phyloP scores from a whole-genome alignment of 2,888 invertebrate species.

The Selenia dentaria region DNA sequence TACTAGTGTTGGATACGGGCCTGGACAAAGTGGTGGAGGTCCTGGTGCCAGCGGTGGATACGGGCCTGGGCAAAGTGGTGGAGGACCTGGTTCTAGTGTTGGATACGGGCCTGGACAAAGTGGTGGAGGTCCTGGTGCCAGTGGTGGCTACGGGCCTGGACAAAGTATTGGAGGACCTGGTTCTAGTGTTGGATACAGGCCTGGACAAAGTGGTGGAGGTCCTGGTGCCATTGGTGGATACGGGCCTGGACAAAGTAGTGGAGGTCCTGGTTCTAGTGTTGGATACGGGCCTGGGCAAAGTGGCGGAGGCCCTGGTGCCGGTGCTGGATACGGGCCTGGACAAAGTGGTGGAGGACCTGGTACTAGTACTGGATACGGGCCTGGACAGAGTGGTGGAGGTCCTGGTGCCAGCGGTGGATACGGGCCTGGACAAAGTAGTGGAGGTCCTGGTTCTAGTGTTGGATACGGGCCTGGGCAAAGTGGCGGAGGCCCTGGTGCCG shows the following conservation, averaged over 20 bases:
- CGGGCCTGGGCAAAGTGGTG: conserved; percentile 21
- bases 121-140: conserved; percentile 16
- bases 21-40: conserved; percentile 20
- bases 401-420: too few species aligned
- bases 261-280: too few species aligned
- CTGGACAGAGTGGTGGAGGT: conserved; percentile 20
- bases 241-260: too few species aligned
- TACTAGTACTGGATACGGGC: conserved; percentile 18
- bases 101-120: conserved; percentile 21
- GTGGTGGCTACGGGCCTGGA: conserved; percentile 11
- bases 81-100: conserved; percentile 17
- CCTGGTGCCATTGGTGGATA: too few species aligned
- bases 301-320: too few species aligned
- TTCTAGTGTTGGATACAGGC: conserved; percentile 14
- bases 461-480: conserved; percentile 20
- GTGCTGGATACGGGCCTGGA: conserved; percentile 13
- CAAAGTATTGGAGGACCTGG: conserved; percentile 14
- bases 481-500: conserved; percentile 14
- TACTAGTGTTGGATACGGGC: conserved; percentile 18
- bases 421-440: conserved; percentile 21
- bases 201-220: too few species aligned
- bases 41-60: conserved; percentile 18
- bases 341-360: conserved; percentile 7
- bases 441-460: conserved; percentile 9
- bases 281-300: too few species aligned